A percentile compares a stretch with the other conserved stretches of the same genome.
Conservation (phyloP, 2,888 invertebrate species). For the Resseliella maxima region DNA sequence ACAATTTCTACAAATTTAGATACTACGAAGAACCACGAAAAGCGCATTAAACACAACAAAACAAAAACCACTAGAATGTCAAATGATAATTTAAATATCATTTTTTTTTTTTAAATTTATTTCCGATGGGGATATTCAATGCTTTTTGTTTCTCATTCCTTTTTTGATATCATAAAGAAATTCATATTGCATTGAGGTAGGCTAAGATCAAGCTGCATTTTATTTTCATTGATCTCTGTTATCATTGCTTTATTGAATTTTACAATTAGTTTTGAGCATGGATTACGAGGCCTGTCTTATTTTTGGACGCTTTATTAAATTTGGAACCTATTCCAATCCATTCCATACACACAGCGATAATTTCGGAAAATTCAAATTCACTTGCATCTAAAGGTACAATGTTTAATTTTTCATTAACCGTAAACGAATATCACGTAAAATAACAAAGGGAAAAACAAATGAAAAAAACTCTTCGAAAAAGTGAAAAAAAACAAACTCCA, state of each 20-base stretch:
- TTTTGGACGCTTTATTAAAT: too few species aligned
- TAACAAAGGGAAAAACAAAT: not conserved
- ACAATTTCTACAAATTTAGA: not conserved
- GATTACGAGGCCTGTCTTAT: too few species aligned
- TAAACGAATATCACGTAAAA: not conserved
- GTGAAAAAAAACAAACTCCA: not conserved
- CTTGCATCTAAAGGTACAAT: not conserved
- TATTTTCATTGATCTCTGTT: too few species aligned
- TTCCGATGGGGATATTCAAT: too few species aligned
- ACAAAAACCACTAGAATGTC: slow-evolving; percentile 29
- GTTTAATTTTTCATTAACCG: slow-evolving; percentile 16
- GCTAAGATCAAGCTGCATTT: too few species aligned
- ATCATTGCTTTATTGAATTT: too few species aligned
- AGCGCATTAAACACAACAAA: not conserved
- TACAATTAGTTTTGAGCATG: too few species aligned
- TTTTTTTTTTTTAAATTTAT: not conserved
- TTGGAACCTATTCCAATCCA: too few species aligned
- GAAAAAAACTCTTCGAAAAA: not conserved
- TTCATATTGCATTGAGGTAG: too few species aligned
- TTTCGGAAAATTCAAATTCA: not conserved
- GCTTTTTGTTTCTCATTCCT: too few species aligned
- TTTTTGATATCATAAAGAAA: too few species aligned
- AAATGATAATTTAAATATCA: not conserved
- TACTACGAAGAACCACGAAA: not conserved
- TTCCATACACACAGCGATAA: too few species aligned